Evolutionary conservation across 1,140 invertebrate species (phyloP), one percentile per base, ranked within the genome.

Genomic region (Drosophila takahashii): DNA sequence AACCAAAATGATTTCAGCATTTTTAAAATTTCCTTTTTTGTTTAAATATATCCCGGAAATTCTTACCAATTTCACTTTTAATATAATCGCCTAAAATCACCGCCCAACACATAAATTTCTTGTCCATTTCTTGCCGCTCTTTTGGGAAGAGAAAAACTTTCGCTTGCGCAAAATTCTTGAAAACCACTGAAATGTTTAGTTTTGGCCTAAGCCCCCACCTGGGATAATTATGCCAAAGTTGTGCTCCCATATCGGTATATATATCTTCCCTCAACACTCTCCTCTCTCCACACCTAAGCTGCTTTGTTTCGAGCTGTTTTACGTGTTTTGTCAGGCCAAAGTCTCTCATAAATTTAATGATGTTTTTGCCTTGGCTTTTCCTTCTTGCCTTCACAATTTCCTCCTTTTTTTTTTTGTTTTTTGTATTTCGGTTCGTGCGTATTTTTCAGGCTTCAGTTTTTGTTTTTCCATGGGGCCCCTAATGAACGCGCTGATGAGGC

Each of bases 401-500:
- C 39, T 39, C n/a, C n/a, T n/a, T n/a, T n/a, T n/a, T n/a, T 44
- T n/a, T 44, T 26, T 11, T 15, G 16, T 32, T 11, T 1, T 39
- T 39, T 8, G 37, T 15, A 9, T 42, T 42, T 42, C n/a, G 51
- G 10, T 34, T 16, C 11, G 13, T 70, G 34, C 52, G 65, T 70
- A 36, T 70, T 71, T 56, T 71, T 69, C 42, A 71, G 51, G 53
- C 54, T 72, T 72, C 67, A 37, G 56, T 36, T 41, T 34, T 56
- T 51, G 13, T 42, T 60, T 58, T 52, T 54, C 1, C 16, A 39
- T 37, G 48, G 26, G 57, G 54, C 53, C 65, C 57, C 81, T 86
- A 86, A 86, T 86, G 83, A 87, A 86, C 69, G 83, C 81, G 83
- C 85, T 86, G 81, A 86, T 86, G 83, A 81, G 83, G 77, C 74